These are phyloP conservation scores for Silurus meridionalis DNA, from an alignment of 2,113 vertebrate species.

Conservation along the genomic window DNA sequence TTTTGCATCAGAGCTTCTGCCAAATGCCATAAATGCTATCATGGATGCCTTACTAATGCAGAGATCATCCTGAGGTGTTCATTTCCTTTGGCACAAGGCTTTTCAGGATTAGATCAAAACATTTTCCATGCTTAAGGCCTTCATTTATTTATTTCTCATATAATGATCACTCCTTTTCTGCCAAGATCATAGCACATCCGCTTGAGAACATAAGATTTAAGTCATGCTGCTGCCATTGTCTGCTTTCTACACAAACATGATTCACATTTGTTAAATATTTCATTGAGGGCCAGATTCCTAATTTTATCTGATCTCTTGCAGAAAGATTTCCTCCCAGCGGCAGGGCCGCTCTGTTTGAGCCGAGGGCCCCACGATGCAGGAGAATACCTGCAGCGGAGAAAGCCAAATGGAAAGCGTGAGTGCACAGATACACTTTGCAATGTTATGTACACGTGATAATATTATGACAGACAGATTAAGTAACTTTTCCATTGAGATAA, in stretches of 20 bases:
- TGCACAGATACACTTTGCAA: not conserved
- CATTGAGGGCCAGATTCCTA: slow-evolving; percentile 1
- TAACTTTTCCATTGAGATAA: not conserved
- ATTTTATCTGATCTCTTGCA: slow-evolving; percentile 44
- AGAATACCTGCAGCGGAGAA: slow-evolving; percentile 44
- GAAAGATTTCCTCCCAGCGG: slow-evolving; percentile 11
- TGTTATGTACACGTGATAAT: not conserved
- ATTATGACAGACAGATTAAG: not conserved
- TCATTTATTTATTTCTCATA: not conserved
- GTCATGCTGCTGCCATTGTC: not conserved
- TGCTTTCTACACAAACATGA: not conserved
- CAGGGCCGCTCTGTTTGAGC: slow-evolving; percentile 1
- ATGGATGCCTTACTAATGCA: not conserved
- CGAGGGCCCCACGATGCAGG: slow-evolving; percentile 49
- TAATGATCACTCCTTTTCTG: not conserved
- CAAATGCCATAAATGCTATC: no score
- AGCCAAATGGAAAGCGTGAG: slow-evolving; percentile 54
- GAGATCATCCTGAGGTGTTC: not conserved
- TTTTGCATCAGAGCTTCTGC: no score
- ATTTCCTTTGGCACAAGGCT: not conserved
- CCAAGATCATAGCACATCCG: not conserved
- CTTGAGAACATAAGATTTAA: not conserved
- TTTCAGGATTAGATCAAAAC: not conserved
- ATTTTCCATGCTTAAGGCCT: not conserved
- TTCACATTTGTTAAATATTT: not conserved